Evolutionary conservation across 2,113 vertebrate species (phyloP).

Genomic region (Microtus ochrogaster): DNA sequence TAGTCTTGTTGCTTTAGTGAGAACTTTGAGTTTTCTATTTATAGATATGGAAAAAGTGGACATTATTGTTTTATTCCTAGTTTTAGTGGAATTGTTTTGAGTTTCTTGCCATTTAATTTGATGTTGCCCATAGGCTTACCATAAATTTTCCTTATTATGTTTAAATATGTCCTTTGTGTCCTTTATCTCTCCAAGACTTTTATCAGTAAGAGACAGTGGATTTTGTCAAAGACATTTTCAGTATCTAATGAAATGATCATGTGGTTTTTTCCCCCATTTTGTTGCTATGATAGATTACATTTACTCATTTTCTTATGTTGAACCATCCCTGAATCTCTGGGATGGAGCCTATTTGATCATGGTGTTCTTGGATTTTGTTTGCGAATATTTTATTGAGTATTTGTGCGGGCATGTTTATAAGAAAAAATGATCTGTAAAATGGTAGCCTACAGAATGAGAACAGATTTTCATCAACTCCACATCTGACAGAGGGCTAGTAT

Average conservation of each 20-base stretch:
- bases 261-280: background rate
- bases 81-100: background rate
- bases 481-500: background rate
- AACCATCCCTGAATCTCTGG: background rate
- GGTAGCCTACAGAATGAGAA: background rate
- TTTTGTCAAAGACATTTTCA: background rate
- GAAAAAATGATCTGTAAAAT: background rate
- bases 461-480: background rate
- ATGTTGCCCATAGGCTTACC: background rate
- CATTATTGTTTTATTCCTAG: background rate
- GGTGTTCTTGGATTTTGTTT: background rate
- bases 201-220: background rate
- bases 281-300: background rate
- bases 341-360: background rate
- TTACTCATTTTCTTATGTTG: background rate
- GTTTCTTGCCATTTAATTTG: background rate
- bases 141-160: background rate
- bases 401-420: background rate
- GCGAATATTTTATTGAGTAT: background rate
- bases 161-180: background rate
- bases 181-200: background rate
- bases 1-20: background rate
- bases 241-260: background rate
- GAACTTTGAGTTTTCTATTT: background rate
- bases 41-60: background rate